Evolutionary conservation across 1,140 invertebrate species (phyloP), one percentile per base, ranked within the genome.

Genomic region (Zaprionus davidi): DNA sequence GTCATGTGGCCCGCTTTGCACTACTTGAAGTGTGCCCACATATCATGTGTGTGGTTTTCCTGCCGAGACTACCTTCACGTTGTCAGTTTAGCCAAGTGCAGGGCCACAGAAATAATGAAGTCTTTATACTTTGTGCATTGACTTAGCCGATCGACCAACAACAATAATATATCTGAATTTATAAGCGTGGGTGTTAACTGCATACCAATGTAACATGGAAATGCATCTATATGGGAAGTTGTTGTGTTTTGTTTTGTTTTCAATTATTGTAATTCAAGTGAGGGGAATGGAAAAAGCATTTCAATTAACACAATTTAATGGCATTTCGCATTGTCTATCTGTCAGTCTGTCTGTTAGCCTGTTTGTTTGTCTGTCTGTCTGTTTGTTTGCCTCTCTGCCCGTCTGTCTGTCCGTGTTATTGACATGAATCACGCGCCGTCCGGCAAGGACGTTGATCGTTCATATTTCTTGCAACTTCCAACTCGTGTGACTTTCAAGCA

Each of bases 181-280:
- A 64, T 64, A 20, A 56, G 49, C 26, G 79, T 82, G 75, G 71
- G 80, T 79, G 80, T 59, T 7, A 67, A 66, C 51, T 79, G 64
- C 75, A 82, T 49, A 46, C 44, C 26, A 75, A 69, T 69, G 41
- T 44, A 22, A 41, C 34, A 77, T 53, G 22, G 24, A 60, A 66
- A 28, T 66, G 77, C 65, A 70, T 46, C 78, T 11, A 53, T 51
- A 41, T 36, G 38, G 31, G 9, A 46, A n/a, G n/a, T 46, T 20
- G 41, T 46, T 46, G n/a, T 46, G n/a, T 34, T 34, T 31, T 31
- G 28, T 31, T 31, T 31, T 28, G 6, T 28, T 34, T 53, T 55
- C 3, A 51, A 64, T 66, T 71, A 59, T 60, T 31, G 13, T 38
- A 31, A 34, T 60, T 70, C 20, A 11, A 63, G 22, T 56, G 51